Evolutionary conservation across 2,888 invertebrate genomes (phyloP).

Genomic region (Caenorhabditis virilis): DNA sequence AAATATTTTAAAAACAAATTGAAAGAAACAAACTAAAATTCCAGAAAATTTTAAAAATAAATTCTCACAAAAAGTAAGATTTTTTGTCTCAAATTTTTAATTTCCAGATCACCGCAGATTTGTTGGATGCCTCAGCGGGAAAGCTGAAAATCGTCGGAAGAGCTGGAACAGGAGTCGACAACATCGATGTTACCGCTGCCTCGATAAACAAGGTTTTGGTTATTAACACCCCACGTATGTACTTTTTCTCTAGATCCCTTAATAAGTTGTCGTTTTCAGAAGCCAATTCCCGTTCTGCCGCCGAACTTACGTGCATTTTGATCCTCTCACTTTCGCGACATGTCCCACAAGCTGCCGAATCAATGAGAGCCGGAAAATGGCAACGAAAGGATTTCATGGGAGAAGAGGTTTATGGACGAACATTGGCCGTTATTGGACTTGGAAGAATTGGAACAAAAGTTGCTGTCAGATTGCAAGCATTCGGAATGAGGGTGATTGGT

Average conservation of each 20-base stretch:
- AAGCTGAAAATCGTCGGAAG: slow-evolving; percentile 71
- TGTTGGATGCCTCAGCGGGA: slow-evolving; percentile 49
- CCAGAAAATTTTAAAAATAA: too few species aligned
- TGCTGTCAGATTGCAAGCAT: slow-evolving; percentile 88
- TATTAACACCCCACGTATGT: slow-evolving; percentile 77
- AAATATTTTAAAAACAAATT: too few species aligned
- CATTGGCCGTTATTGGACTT: slow-evolving; percentile 88
- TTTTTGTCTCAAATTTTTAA: too few species aligned
- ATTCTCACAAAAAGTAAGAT: too few species aligned
- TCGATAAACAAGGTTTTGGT: slow-evolving; percentile 84
- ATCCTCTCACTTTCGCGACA: slow-evolving; percentile 77
- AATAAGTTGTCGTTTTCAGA: slow-evolving; percentile 71
- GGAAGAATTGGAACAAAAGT: slow-evolving; percentile 95
- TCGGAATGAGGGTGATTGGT: slow-evolving; percentile 95
- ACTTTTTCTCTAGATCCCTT: too few species aligned
- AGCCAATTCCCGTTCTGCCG: slow-evolving; percentile 94
- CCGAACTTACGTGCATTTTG: slow-evolving; percentile 91
- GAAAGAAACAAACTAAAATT: too few species aligned
- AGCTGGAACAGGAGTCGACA: slow-evolving; percentile 98
- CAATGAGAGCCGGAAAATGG: slow-evolving; percentile 89
- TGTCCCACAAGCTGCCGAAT: slow-evolving; percentile 82
- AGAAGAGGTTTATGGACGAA: slow-evolving; percentile 80
- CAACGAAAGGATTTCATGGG: slow-evolving; percentile 81
- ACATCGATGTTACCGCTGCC: slow-evolving; percentile 87
- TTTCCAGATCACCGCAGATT: slow-evolving; percentile 53